A percentile compares a stretch with the other conserved stretches of the same genome.
Evolutionary conservation across 2,888 invertebrate species (phyloP).

Genomic region (Tortricodes alternella): DNA sequence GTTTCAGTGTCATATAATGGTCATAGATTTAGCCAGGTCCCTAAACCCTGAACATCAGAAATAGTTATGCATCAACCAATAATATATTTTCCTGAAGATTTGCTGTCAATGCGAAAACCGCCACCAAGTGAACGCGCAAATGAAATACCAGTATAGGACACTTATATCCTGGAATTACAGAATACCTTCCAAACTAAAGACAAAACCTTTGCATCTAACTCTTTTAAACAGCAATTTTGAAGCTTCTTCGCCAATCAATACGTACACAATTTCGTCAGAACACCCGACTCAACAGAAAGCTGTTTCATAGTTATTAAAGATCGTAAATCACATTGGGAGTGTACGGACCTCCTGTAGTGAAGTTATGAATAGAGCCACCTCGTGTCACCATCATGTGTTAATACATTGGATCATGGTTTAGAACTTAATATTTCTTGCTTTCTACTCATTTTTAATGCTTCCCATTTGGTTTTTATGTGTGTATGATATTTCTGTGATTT

Average conservation of each 20-base stretch:
- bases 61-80: too few relatives aligned
- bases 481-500: constrained; percentile 2
- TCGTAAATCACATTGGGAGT: constrained; percentile 8
- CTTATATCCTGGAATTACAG: too few relatives aligned
- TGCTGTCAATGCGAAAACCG: too few relatives aligned
- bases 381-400: constrained; percentile 31
- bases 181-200: too few relatives aligned
- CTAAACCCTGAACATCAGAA: too few relatives aligned
- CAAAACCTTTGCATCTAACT: too few relatives aligned
- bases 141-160: too few relatives aligned
- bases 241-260: constrained; percentile 10
- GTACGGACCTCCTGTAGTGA: constrained; percentile 33
- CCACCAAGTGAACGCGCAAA: too few relatives aligned
- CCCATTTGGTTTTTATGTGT: constrained; percentile 1
- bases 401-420: constrained; percentile 23
- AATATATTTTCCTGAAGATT: too few relatives aligned
- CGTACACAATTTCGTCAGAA: not conserved
- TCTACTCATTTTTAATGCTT: constrained; percentile 25
- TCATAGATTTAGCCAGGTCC: too few relatives aligned
- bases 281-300: constrained; percentile 6
- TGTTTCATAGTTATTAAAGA: not conserved
- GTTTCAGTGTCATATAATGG: too few relatives aligned
- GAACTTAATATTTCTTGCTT: constrained; percentile 27
- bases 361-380: constrained; percentile 32
- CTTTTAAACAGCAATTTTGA: not conserved